Evolutionary conservation across 1,140 invertebrate species (phyloP).

Genomic region (Apis florea): DNA sequence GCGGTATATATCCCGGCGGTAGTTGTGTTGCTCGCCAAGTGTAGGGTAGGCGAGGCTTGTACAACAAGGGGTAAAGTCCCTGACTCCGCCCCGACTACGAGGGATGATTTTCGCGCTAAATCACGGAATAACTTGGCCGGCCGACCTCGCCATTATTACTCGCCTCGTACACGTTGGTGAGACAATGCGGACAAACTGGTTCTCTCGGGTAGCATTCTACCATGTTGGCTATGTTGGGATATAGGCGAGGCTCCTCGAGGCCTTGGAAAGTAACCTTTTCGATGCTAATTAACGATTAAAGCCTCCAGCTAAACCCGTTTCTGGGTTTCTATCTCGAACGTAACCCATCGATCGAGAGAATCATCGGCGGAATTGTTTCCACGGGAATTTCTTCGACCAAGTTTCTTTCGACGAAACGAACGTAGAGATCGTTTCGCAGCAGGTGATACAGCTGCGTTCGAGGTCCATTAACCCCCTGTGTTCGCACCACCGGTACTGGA

Average conservation of each 20-base stretch:
- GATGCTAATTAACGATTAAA: slow-evolving; percentile 59
- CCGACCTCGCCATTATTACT: neutral
- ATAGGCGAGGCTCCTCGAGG: slow-evolving; percentile 14
- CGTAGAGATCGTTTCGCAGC: slow-evolving; percentile 51
- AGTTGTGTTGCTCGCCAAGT: slow-evolving; percentile 21
- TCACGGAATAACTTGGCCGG: slow-evolving; percentile 72
- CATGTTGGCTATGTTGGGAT: neutral
- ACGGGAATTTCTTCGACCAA: too few relatives aligned
- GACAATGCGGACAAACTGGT: slow-evolving; percentile 7
- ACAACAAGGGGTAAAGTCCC: slow-evolving; percentile 48
- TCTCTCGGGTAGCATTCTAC: slow-evolving; percentile 25
- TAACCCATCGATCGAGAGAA: too few relatives aligned
- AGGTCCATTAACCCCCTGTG: slow-evolving; percentile 30
- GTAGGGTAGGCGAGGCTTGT: slow-evolving; percentile 51
- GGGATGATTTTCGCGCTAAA: slow-evolving; percentile 67
- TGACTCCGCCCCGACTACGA: slow-evolving; percentile 43
- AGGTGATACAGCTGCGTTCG: slow-evolving; percentile 54
- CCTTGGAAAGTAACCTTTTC: slow-evolving; percentile 36
- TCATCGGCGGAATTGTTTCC: too few relatives aligned
- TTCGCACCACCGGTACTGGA: neutral
- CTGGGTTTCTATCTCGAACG: slow-evolving; percentile 37
- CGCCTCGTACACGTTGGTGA: too few relatives aligned
- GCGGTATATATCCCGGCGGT: slow-evolving; percentile 34
- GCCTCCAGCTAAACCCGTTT: slow-evolving; percentile 30
- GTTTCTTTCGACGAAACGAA: too few relatives aligned